These are phyloP conservation scores for Periphyllus acericola DNA, from an alignment of 2,888 invertebrate genomes.

Conservation along the genomic window DNA sequence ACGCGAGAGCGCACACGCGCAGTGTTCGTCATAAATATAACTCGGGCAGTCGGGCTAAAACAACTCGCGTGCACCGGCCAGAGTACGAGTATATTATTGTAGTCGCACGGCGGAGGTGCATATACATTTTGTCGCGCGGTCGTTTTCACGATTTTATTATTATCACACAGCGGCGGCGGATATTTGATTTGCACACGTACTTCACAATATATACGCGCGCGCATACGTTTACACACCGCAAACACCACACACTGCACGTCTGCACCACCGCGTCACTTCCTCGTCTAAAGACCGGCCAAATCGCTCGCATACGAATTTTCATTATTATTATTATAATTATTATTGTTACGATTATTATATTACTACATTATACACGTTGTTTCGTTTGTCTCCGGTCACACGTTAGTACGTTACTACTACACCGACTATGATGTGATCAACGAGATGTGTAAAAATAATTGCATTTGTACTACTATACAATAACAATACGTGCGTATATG, in stretches of 20 bases:
- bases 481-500: not conserved
- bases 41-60: constrained; percentile 21
- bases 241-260: not conserved
- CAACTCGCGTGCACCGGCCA: constrained; percentile 2
- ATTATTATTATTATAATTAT: not conserved
- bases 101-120: not conserved
- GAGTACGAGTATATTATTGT: not conserved
- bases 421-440: not conserved
- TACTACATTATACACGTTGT: not conserved
- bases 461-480: not conserved
- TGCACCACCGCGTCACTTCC: not conserved
- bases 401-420: not conserved
- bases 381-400: not conserved
- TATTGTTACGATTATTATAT: not conserved
- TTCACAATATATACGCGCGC: not conserved
- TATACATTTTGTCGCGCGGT: constrained; percentile 20
- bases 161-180: constrained; percentile 4
- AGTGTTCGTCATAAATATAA: constrained; percentile 45
- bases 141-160: constrained; percentile 47
- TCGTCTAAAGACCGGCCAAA: constrained; percentile 17
- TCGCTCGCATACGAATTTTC: not conserved
- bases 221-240: not conserved
- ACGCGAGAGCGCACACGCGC: not conserved
- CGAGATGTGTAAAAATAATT: constrained; percentile 10
- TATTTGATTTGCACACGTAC: constrained; percentile 51